Conservation (phyloP, 1,140 invertebrate species). For the Lepidostoma basale region DNA sequence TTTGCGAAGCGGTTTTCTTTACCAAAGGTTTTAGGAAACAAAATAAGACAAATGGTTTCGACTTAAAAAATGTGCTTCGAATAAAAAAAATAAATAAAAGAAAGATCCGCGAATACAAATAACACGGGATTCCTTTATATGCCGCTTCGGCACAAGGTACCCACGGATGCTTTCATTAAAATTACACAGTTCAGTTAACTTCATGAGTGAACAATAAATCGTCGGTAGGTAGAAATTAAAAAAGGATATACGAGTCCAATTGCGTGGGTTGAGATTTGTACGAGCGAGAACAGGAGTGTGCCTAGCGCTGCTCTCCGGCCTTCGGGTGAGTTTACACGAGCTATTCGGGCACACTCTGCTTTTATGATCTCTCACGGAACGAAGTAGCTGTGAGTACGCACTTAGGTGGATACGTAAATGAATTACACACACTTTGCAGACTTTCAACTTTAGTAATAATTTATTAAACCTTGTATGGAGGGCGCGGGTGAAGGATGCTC, state of each 20-base stretch:
- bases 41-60: conserved; percentile 1
- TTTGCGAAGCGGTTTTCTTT: no score
- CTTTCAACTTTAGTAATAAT: conserved; percentile 8
- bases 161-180: conserved; percentile 3
- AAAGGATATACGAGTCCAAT: neutral
- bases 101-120: neutral
- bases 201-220: conserved; percentile 9
- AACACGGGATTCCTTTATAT: neutral
- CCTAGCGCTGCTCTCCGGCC: no score
- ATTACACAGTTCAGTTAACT: conserved; percentile 4
- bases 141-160: neutral
- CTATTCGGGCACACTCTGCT: neutral
- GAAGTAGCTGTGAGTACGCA: neutral
- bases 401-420: neutral
- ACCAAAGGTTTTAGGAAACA: neutral
- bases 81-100: neutral
- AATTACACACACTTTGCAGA: conserved; percentile 11
- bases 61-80: neutral
- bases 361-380: neutral
- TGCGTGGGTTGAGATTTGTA: neutral
- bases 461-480: neutral
- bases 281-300: no score
- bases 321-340: no score
- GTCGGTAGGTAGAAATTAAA: neutral
- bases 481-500: neutral